Conservation (phyloP, 1,140 invertebrate genomes). For the Sitobion miscanthi region DNA sequence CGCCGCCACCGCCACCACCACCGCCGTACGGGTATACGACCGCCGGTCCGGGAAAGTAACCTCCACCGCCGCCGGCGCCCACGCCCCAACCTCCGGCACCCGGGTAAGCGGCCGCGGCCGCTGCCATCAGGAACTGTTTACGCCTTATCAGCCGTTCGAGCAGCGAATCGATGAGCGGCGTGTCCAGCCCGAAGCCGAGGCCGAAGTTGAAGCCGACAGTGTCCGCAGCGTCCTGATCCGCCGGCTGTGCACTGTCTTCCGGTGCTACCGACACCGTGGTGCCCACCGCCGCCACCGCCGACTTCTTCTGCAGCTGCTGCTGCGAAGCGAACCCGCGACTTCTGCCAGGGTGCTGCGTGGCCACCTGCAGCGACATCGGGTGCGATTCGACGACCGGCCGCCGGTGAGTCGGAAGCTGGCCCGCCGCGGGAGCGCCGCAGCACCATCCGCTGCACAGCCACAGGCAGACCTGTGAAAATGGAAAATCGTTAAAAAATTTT, state of each 20-base stretch:
- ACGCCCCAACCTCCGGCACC: background rate
- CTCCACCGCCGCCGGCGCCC: background rate
- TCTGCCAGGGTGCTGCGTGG: background rate
- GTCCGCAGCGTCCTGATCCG: background rate
- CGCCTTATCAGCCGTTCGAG: background rate
- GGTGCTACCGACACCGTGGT: background rate
- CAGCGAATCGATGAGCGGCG: conserved; percentile 17
- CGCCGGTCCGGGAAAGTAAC: background rate
- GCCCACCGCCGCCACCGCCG: background rate
- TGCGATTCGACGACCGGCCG: background rate
- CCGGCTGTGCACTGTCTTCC: background rate
- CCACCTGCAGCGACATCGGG: background rate
- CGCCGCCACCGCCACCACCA: background rate
- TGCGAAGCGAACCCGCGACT: background rate
- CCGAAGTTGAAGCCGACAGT: conserved; percentile 5
- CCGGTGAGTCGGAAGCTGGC: background rate
- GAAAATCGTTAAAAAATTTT: background rate
- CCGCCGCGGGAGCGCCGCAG: background rate
- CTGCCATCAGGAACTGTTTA: background rate
- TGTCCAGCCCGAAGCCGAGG: conserved; percentile 7
- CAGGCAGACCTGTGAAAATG: background rate
- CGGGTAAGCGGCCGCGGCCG: background rate
- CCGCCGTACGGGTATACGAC: background rate
- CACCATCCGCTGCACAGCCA: background rate
- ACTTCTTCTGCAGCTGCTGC: too few relatives aligned